Evolutionary conservation across 2,113 vertebrate species (phyloP), one percentile per base, ranked within the genome.

Genomic region (Desmodus rotundus): DNA sequence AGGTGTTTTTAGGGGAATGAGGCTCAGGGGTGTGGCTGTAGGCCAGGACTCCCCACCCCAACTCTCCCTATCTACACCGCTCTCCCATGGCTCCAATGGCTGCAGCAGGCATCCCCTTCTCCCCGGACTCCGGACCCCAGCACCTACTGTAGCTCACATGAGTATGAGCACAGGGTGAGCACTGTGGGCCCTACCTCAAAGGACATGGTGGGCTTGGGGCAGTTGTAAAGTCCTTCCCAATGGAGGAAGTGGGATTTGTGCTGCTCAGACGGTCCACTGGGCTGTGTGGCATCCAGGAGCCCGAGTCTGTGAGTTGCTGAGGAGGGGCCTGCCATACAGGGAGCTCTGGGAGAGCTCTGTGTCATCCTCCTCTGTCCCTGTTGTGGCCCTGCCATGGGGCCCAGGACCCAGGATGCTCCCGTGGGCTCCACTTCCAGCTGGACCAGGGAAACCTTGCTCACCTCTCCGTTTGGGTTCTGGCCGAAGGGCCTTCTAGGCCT

Each of bases 301-400:
- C 38, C 2, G 5, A 19, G 54, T 63, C 0, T 38, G 33, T n/a
- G 50, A 41, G n/a, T 16, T 10, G 22, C 41, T 0, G 2, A 24
- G 63, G 5, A 8, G 5, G 41, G 50, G 54, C 70, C 56, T 58
- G 7, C 58, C 43, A 20, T 7, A 16, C 28, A 7, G 33, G n/a
- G 24, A 14, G 28, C 0, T 5, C 73, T 5, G 8, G 20, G 26
- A 1, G 1, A 10, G 65, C 26, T 2, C n/a, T 0, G 12, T 56
- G 17, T 14, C 3, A 7, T 19, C 20, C 0, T 17, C 5, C 2
- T 10, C 76, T 13, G 15, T 14, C 20, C 33, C 28, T 12, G 38
- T 54, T 6, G 36, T 26, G 58, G 78, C 54, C 43, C 50, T 33
- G 70, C 41, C 50, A 0, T 0, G 4, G 33, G 38, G 24, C 47